Base-by-base conservation (phyloP, 1,140 invertebrate species). In the Sminthurides bifidus region DNA sequence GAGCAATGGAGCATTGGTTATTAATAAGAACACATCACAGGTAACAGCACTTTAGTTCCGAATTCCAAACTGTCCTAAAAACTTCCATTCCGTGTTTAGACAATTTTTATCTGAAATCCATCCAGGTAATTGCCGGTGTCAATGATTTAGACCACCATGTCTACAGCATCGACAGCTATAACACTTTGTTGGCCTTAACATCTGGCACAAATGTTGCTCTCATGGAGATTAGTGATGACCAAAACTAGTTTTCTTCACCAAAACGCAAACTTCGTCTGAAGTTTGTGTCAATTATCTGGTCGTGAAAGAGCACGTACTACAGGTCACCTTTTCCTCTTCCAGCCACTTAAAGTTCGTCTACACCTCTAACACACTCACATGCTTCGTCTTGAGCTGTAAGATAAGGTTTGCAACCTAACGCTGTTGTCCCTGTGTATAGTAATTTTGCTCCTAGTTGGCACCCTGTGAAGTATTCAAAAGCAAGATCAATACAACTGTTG, bases 361-460 rank as follows among this genome's bases (percentile, higher is more conserved):
- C 46, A 30, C 56, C 49, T 23, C 23, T 33, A 19, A 24, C 37
- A 70, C 87, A 91, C 59, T 79, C 83, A 64, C 87, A 90, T 0
- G 87, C 83, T 60, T 81, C 72, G 61, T 77, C 75, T 68, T 91
- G 87, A 1, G 85, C 81, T 70, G 88, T 81, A 43, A 85, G 73
- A 68, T 80, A 91, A 23, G 85, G 81, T 66, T 87, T 84, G 63
- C 87, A 91, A 1, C 87, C 87, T 1, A 90, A 70, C 5, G 84
- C 81, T 46, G 84, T 72, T 6, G 86, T 89, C 26, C 84, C 85
- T 0, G 84, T 84, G 63, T 81, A 90, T 1, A 90, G 70, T 69
- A 87, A 72, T 73, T 90, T 89, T 1, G 87, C 84, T 38, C 85
- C 83, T 10, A 75, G 80, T 72, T 90, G 87, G 66, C 87, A 91